Base-by-base conservation (phyloP, 1,140 invertebrate genomes). In the Lordiphosa stackelbergi region DNA sequence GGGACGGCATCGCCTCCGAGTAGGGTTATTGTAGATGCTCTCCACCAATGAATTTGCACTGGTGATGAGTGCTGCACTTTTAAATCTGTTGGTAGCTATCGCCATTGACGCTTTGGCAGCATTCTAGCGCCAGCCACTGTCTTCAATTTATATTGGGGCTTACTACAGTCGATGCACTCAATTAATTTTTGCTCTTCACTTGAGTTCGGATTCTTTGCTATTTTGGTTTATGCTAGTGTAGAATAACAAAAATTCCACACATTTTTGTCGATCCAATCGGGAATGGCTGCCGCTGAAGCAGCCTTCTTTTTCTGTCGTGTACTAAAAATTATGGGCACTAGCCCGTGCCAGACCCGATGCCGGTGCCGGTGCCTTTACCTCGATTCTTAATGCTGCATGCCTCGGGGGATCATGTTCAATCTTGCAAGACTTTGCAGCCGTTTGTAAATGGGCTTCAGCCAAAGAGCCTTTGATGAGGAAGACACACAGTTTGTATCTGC, bases 381-480 rank as follows among this genome's bases (percentile, higher is more conserved):
- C 62, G 35, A 69, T 60, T 72, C 31, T 63, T 73, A 53, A 69
- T 73, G 69, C 58, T 31, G 31, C 55, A 45, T 59, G 69, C 74
- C 85, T 61, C 41, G 53, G 83, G 84, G 69, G 77, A 77, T 86
- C 84, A 66, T 78, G 84, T 84, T 77, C 77, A 75, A 86, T 85
- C 84, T 73, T 55, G 64, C 60, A 62, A 73, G 66, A 66, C 69
- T 62, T 61, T 84, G 78, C 78, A 78, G 78, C 73, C 69, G 69
- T 69, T 75, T 75, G 61, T 60, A 81, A 83, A 83, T 83, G 77
- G 55, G 59, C 53, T 68, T 12, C 59, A 52, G 19, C 55, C 38
- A 45, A 52, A 16, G 13, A 60, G 40, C 41, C 34, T 52, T 37
- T 46, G 57, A 64, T 66, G 62, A 51, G 58, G 36, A 51, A 45